Evolutionary conservation across 2,113 vertebrate genomes (phyloP).

Genomic region (Thoracochromis brauschi): DNA sequence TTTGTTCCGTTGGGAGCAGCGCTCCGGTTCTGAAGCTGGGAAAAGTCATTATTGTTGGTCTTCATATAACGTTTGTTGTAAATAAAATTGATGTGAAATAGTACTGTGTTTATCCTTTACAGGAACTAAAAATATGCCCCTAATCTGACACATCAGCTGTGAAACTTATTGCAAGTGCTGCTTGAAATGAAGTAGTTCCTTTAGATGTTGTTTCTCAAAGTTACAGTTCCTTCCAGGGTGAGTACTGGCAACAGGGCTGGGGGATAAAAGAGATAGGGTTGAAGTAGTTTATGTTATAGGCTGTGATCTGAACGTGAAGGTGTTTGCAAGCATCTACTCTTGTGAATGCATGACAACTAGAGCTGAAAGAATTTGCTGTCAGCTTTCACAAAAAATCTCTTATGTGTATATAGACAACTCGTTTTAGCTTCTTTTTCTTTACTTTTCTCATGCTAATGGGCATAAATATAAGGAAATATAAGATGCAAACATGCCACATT

Average conservation of each 20-base stretch:
- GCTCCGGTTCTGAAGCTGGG: background rate
- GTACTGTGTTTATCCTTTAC: accelerated
- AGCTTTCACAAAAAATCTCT: background rate
- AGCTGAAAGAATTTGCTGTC: background rate
- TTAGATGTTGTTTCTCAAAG: background rate
- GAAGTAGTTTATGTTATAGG: background rate
- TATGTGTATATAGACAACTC: background rate
- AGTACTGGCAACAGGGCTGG: accelerated
- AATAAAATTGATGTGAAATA: background rate
- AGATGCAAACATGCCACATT: accelerated
- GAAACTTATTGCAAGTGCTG: background rate
- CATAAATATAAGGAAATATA: background rate
- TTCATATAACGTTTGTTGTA: background rate
- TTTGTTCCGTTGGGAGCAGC: accelerated
- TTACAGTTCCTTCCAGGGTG: background rate
- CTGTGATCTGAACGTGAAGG: background rate
- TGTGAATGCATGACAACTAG: background rate
- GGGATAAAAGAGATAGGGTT: accelerated
- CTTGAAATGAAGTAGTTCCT: background rate
- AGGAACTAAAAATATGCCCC: background rate
- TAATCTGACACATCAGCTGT: background rate
- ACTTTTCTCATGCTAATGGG: accelerated
- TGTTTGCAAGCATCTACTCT: background rate
- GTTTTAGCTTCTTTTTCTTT: background rate
- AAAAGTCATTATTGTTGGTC: background rate